These are phyloP conservation scores for Sylvicapra grimmia DNA, from an alignment of 2,113 vertebrate species.

Conservation along the genomic window DNA sequence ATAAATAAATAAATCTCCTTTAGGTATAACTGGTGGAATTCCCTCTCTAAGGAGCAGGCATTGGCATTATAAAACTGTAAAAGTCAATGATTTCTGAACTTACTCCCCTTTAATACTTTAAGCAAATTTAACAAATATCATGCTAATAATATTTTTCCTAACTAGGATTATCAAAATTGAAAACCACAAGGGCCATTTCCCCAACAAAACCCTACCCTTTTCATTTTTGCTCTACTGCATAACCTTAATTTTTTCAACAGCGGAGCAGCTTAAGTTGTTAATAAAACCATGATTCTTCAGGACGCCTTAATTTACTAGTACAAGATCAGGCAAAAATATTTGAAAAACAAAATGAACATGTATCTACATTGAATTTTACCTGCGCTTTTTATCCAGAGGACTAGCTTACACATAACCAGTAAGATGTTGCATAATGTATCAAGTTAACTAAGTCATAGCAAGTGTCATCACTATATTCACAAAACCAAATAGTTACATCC, in stretches of 20 bases:
- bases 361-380: conserved; percentile 58
- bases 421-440: conserved; percentile 37
- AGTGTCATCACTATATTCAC: conserved; percentile 41
- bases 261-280: conserved; percentile 47
- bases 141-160: conserved; percentile 49
- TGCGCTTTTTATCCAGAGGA: conserved; percentile 50
- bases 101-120: conserved; percentile 67
- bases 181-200: conserved; percentile 44
- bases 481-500: conserved; percentile 54
- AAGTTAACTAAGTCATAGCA: conserved; percentile 58
- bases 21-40: conserved; percentile 74
- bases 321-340: conserved; percentile 59
- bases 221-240: conserved; percentile 44
- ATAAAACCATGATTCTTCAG: conserved; percentile 58
- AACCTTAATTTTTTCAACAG: conserved; percentile 55
- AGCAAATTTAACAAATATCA: conserved; percentile 65
- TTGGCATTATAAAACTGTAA: conserved; percentile 71
- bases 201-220: conserved; percentile 37
- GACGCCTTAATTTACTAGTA: conserved; percentile 51
- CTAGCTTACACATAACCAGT: conserved; percentile 57
- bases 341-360: conserved; percentile 54
- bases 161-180: conserved; percentile 53
- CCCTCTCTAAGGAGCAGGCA: conserved; percentile 75
- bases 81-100: conserved; percentile 70
- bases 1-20: conserved; percentile 75